Conservation (phyloP, 2,797 vertebrate genomes). For the Cottoperca gobio region DNA sequence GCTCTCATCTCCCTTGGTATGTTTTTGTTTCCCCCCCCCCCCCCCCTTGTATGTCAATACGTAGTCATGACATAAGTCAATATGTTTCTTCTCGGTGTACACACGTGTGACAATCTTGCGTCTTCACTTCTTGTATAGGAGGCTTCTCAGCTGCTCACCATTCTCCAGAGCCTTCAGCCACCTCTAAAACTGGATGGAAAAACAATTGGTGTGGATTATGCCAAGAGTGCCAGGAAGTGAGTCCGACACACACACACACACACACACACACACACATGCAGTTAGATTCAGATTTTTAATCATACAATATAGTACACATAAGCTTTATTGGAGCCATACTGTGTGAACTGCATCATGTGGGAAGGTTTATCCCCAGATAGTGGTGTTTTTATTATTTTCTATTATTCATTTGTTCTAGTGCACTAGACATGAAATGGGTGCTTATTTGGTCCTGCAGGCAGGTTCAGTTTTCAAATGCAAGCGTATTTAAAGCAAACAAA, state of each 20-base stretch:
- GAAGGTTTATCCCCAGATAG: background rate
- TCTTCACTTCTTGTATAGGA: slow-evolving; percentile 80
- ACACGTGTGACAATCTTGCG: background rate
- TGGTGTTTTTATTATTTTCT: no score
- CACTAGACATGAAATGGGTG: background rate
- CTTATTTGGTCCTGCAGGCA: background rate
- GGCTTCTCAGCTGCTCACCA: slow-evolving; percentile 93
- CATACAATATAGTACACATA: slow-evolving; percentile 12
- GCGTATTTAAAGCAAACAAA: background rate
- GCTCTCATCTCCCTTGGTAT: slow-evolving; percentile 92
- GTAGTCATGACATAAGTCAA: background rate
- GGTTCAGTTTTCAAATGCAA: background rate
- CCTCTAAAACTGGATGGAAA: slow-evolving; percentile 95
- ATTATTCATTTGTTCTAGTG: background rate
- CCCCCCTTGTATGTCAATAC: background rate
- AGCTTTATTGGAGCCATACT: background rate
- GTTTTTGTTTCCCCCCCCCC: no score
- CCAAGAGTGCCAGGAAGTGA: slow-evolving; percentile 95
- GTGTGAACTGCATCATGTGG: background rate
- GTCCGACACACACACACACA: slow-evolving; percentile 60
- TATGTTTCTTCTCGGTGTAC: background rate
- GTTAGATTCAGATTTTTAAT: slow-evolving; percentile 4
- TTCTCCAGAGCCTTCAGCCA: slow-evolving; percentile 93
- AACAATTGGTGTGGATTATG: slow-evolving; percentile 96
- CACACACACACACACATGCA: background rate